These are phyloP conservation scores for Dendrocincla tyrannina DNA, from an alignment of 2,797 vertebrate genomes.

Conservation along the genomic window DNA sequence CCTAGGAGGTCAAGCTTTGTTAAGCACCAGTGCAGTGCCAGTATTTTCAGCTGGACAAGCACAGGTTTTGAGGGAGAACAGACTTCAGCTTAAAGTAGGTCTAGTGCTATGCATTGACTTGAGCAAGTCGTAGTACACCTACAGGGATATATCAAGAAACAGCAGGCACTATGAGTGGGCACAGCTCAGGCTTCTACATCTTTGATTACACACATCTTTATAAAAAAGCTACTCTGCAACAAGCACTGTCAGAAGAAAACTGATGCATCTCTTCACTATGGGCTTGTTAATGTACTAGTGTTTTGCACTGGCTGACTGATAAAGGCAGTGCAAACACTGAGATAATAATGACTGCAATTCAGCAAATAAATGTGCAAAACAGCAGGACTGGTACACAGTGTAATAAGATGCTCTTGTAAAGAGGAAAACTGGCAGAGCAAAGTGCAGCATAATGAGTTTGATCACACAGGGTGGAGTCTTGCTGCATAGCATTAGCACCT, in stretches of 20 bases:
- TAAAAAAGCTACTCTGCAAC: not conserved
- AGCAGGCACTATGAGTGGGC: not conserved
- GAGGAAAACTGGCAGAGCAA: not conserved
- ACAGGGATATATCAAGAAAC: not conserved
- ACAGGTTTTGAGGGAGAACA: not conserved
- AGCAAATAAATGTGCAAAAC: not conserved
- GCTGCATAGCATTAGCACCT: not conserved
- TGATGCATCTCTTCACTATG: not conserved
- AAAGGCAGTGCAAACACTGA: not conserved
- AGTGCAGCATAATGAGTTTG: not conserved
- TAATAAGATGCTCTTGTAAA: not conserved
- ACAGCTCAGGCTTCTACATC: not conserved
- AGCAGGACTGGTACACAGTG: not conserved
- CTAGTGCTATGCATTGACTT: not conserved
- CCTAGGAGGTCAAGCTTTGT: not conserved
- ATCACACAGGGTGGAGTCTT: not conserved
- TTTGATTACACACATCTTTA: not conserved
- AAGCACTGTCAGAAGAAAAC: not conserved
- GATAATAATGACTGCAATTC: not conserved
- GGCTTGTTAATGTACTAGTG: not conserved
- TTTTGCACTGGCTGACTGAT: not conserved
- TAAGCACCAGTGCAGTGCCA: not conserved
- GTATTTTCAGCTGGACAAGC: not conserved
- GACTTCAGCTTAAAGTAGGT: not conserved
- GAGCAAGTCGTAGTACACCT: not conserved